Evolutionary conservation across 2,888 invertebrate species (phyloP), one percentile per base, ranked within the genome.

Genomic region (Archaeoteleia sp.): DNA sequence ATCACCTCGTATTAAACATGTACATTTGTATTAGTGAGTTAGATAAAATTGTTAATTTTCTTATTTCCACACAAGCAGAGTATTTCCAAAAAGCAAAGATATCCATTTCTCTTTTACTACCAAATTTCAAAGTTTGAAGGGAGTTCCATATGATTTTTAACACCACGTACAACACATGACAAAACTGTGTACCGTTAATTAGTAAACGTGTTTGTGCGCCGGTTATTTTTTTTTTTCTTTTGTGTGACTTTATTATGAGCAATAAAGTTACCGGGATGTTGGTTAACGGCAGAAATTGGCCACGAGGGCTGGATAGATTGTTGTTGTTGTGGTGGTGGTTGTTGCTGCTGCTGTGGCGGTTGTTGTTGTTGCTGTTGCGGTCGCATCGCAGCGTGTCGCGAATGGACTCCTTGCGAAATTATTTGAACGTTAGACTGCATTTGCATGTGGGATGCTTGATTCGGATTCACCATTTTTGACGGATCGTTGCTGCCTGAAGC

Each of bases 341-440:
- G 80, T 53, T 77, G 80, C 48, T 71, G 72, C 42, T 69, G 68
- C 49, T 74, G 72, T 42, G 74, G 77, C 17, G 63, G 66, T 43
- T 70, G 70, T 43, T 51, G 60, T 27, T 51, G 61, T 37, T 42
- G 70, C 55, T 73, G 69, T 67, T 78, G 81, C 30, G 76, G 72
- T 58, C 80, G 79, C 66, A 81, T 69, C 7, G 78, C 58, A 45
- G 75, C 71, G n/a, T 82, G 83, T 40, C 81, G 79, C 30, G 82
- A 77, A n/a, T 82, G 72, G 58, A 78, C 77, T 30, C 81, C 80
- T 63, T 84, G 84, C n/a, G 82, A 71, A 54, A 83, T 71, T 67
- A 82, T 70, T 60, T 81, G 82, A 58, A 79, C 80, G 17, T 77
- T 79, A 25, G 79, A 79, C 60, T 78, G 83, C 78, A 82, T 80